Evolutionary conservation across 2,888 invertebrate species (phyloP).

Genomic region (Pseudoips prasinana): DNA sequence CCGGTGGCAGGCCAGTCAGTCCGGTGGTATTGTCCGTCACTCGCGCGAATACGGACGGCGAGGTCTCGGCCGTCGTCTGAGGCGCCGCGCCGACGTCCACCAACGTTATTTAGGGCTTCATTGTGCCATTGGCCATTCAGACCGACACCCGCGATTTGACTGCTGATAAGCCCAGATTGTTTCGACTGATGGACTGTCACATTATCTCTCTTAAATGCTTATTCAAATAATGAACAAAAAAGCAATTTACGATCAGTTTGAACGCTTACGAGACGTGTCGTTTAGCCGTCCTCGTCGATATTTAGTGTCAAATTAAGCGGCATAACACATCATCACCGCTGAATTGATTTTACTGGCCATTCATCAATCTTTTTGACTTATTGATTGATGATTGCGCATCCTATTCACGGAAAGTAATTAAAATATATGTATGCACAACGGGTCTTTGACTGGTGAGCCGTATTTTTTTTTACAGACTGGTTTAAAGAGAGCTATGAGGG

Average conservation of each 20-base stretch:
- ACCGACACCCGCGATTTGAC: conserved; percentile 61
- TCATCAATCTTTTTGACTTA: conserved; percentile 74
- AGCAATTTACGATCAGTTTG: conserved; percentile 27
- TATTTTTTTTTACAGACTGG: conserved; percentile 30
- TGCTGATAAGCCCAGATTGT: conserved; percentile 64
- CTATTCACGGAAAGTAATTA: conserved; percentile 75
- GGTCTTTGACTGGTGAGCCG: conserved; percentile 42
- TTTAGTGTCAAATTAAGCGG: conserved; percentile 77
- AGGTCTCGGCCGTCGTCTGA: conserved; percentile 56
- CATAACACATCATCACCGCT: conserved; percentile 67
- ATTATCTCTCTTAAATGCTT: conserved; percentile 47
- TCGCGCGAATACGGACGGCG: conserved; percentile 43
- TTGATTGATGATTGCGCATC: conserved; percentile 71
- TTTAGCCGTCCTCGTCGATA: conserved; percentile 40
- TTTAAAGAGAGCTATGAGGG: conserved; percentile 31
- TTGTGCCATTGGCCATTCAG: conserved; percentile 71
- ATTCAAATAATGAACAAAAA: conserved; percentile 32
- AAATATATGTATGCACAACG: conserved; percentile 56
- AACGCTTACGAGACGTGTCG: conserved; percentile 31
- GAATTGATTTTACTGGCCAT: conserved; percentile 70
- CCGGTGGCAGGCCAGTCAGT: conserved; percentile 63
- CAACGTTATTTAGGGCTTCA: conserved; percentile 75
- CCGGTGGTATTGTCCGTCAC: conserved; percentile 70
- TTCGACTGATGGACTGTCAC: conserved; percentile 72
- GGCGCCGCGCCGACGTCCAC: conserved; percentile 72